Conservation (phyloP, 2,888 invertebrate species). For the Liposcelis brunnea region DNA sequence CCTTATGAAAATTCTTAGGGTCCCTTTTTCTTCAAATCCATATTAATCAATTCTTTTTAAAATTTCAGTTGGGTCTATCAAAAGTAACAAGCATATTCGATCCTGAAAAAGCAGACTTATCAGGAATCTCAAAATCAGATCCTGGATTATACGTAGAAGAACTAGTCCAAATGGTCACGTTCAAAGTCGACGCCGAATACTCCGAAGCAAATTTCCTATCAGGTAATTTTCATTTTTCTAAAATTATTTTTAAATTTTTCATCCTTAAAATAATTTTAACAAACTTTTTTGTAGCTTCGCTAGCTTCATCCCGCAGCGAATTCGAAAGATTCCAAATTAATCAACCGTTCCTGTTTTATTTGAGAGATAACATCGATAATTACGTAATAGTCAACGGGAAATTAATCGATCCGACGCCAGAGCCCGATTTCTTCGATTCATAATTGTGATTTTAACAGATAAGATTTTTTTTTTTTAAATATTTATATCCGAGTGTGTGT, state of each 20-base stretch:
- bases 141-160: slow-evolving; percentile 47
- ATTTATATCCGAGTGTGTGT: no score
- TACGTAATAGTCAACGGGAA: slow-evolving; percentile 24
- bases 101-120: slow-evolving; percentile 38
- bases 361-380: slow-evolving; percentile 20
- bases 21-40: no score
- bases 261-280: no score
- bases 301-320: slow-evolving; percentile 13
- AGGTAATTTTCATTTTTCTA: slow-evolving; percentile 22
- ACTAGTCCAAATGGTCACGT: slow-evolving; percentile 44
- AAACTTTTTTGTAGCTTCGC: neutral
- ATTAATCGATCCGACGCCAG: neutral
- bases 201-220: slow-evolving; percentile 31
- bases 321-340: slow-evolving; percentile 18
- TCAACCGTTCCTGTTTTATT: slow-evolving; percentile 21
- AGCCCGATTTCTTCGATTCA: neutral
- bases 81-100: slow-evolving; percentile 39
- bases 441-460: no score
- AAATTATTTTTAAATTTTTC: no score
- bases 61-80: slow-evolving; percentile 17
- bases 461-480: no score
- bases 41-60: no score
- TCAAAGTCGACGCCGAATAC: slow-evolving; percentile 40
- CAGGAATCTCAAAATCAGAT: slow-evolving; percentile 34
- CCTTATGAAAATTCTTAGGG: no score